Evolutionary conservation across 2,888 invertebrate species (phyloP).

Genomic region (Drosophila maculinotata): DNA sequence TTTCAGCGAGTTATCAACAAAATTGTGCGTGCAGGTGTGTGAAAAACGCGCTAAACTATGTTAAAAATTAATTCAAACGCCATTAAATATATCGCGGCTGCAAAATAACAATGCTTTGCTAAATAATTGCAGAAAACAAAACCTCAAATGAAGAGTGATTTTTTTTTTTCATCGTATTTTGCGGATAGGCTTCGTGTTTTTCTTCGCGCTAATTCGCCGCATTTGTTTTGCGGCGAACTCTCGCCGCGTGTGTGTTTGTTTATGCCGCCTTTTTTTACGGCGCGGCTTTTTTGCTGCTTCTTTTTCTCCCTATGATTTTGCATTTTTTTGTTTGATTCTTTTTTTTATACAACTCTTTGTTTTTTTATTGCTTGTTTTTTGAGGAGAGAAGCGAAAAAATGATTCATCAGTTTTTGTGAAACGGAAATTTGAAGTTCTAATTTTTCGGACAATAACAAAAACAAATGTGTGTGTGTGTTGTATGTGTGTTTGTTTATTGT

Average conservation of each 20-base stretch:
- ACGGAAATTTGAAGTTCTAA: conserved; percentile 10
- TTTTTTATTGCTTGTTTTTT: conserved; percentile 19
- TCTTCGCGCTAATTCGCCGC: conserved; percentile 81
- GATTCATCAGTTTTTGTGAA: conserved; percentile 45
- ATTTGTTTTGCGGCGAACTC: conserved; percentile 79
- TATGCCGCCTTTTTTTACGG: conserved; percentile 75
- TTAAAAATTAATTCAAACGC: conserved; percentile 51
- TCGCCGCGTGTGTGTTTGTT: conserved; percentile 82
- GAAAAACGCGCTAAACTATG: conserved; percentile 68
- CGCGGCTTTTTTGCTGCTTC: conserved; percentile 67
- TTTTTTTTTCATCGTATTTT: conserved; percentile 78
- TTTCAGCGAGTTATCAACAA: conserved; percentile 75
- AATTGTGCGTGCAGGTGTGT: conserved; percentile 64
- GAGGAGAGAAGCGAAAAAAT: conserved; percentile 25
- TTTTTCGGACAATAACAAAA: conserved; percentile 37
- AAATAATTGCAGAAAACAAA: conserved; percentile 71
- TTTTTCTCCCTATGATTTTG: conserved; percentile 55
- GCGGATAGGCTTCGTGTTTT: conserved; percentile 71
- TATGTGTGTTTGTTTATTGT: not conserved
- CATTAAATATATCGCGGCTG: conserved; percentile 24
- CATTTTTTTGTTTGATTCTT: conserved; percentile 46
- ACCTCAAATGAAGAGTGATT: conserved; percentile 71
- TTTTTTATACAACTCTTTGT: conserved; percentile 19
- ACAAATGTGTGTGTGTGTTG: conserved; percentile 29
- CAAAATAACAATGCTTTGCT: conserved; percentile 7